Evolutionary conservation across 2,797 vertebrate genomes (phyloP).

Genomic region (Parauchenoglanis ngamensis): DNA sequence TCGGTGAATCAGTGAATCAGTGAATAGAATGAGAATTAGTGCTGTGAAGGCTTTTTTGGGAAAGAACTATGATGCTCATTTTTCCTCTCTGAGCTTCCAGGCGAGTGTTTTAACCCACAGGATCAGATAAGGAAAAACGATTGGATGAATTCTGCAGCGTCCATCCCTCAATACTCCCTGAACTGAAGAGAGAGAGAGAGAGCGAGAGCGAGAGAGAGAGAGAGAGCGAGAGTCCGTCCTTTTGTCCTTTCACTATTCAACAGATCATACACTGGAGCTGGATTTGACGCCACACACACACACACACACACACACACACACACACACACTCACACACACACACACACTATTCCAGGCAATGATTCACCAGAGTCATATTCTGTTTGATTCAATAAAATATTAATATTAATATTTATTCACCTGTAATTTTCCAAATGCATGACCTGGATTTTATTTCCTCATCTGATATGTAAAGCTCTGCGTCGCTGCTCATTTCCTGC

Average conservation of each 20-base stretch:
- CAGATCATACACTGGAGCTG: constrained; percentile 10
- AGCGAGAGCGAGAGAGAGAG: neutral
- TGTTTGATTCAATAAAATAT: neutral
- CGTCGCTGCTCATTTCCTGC: neutral
- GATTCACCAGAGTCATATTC: neutral
- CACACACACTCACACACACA: constrained; percentile 11
- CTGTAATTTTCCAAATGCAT: neutral
- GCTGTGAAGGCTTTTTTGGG: neutral
- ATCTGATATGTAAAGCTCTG: neutral
- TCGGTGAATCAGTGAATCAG: constrained; percentile 62
- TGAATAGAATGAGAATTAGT: neutral
- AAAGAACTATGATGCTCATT: too few relatives aligned
- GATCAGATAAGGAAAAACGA: neutral
- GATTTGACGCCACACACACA: neutral
- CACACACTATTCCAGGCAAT: neutral
- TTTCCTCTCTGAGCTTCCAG: neutral
- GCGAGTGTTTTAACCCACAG: neutral
- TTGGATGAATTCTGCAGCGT: neutral
- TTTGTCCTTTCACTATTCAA: constrained; percentile 36
- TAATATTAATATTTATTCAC: neutral
- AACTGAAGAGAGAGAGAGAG: constrained; percentile 22
- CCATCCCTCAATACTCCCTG: constrained; percentile 51
- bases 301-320: neutral
- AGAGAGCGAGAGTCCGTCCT: neutral
- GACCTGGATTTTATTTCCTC: neutral